These are phyloP conservation scores for Hippopotamyrus pictus DNA, from an alignment of 2,797 vertebrate species.

Conservation along the genomic window DNA sequence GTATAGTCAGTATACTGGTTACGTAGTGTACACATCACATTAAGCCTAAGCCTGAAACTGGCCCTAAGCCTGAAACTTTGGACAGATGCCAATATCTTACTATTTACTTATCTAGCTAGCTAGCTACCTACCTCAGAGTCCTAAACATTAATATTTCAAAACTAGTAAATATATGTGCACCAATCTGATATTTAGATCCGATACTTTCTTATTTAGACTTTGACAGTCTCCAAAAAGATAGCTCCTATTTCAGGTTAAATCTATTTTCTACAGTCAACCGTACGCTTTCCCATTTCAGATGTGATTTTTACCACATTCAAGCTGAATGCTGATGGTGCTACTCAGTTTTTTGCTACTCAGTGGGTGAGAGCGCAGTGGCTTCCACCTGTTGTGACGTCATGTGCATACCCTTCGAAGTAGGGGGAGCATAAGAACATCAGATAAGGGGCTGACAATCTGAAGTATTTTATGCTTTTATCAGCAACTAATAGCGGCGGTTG, in stretches of 20 bases:
- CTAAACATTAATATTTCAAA: too few relatives aligned
- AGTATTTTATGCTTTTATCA: not conserved
- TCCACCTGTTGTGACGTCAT: not conserved
- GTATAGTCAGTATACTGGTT: too few relatives aligned
- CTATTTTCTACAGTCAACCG: too few relatives aligned
- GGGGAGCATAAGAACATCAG: not conserved
- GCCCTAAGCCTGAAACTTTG: too few relatives aligned
- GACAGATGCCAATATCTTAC: too few relatives aligned
- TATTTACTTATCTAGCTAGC: too few relatives aligned
- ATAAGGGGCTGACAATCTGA: not conserved
- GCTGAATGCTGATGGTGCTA: not conserved
- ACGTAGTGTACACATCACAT: not conserved
- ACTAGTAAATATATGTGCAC: too few relatives aligned
- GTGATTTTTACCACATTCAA: not conserved
- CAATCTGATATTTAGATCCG: too few relatives aligned
- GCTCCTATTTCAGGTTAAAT: too few relatives aligned
- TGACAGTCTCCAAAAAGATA: too few relatives aligned
- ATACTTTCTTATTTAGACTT: too few relatives aligned
- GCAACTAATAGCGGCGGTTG: not conserved
- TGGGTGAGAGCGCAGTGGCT: not conserved
- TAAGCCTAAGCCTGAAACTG: not conserved
- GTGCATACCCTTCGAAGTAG: not conserved
- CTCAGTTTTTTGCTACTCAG: not conserved
- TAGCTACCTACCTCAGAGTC: too few relatives aligned
- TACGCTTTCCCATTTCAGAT: not conserved